Evolutionary conservation across 1,140 invertebrate genomes (phyloP).

Genomic region (Bombus soroeensis): DNA sequence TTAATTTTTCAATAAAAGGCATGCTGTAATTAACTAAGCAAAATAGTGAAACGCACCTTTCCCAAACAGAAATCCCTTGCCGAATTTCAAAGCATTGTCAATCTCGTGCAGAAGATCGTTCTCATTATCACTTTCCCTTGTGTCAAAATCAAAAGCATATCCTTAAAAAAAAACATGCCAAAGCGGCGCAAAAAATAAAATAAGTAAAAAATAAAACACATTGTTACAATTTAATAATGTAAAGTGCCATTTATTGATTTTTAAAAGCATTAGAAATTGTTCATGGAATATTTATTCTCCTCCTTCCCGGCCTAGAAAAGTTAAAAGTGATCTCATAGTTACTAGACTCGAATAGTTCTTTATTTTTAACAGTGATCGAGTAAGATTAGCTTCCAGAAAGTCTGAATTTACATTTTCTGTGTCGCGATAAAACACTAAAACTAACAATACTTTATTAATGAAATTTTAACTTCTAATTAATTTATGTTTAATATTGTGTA

Average conservation of each 20-base stretch:
- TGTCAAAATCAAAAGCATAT: constrained; percentile 64
- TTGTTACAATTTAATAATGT: background rate
- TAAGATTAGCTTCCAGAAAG: background rate
- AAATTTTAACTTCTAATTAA: no score
- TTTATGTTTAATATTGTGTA: no score
- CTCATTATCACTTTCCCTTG: constrained; percentile 70
- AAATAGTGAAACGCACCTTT: constrained; percentile 79
- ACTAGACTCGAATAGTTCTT: background rate
- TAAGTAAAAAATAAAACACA: background rate
- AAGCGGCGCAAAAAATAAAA: constrained; percentile 42
- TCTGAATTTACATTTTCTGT: background rate
- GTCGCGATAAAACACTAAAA: background rate
- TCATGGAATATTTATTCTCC: constrained; percentile 25
- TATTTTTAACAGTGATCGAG: background rate
- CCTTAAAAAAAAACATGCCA: constrained; percentile 75
- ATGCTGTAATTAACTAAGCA: constrained; percentile 46
- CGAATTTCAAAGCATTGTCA: constrained; percentile 84
- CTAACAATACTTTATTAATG: background rate
- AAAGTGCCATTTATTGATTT: background rate
- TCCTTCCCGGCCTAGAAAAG: background rate
- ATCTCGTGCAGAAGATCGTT: constrained; percentile 87
- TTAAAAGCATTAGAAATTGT: background rate
- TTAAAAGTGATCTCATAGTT: no score
- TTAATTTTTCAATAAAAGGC: background rate
- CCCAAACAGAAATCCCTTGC: constrained; percentile 85